Base-by-base conservation (phyloP, 1,140 invertebrate species). In the Argopecten irradians region DNA sequence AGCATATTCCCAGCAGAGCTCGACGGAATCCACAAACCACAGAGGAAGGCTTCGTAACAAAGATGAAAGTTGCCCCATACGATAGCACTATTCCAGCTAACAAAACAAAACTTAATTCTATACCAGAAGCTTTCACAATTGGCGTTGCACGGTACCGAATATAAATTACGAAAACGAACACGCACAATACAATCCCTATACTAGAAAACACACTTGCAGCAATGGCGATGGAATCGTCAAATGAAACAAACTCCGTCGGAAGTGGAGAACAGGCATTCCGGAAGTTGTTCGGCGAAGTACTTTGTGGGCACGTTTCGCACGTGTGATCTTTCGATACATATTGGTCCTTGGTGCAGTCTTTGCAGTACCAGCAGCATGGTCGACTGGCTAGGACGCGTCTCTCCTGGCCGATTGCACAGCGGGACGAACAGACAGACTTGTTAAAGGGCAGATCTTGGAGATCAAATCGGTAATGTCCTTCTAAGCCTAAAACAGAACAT, bases 21-120 rank as follows among this genome's bases (percentile, higher is more conserved):
- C 97, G 97, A 0, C 97, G 97, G 94, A 97, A 97, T n/a, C 97
- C 97, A 83, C 97, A 96, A 86, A 97, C 97, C 34, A 97, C 96
- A 35, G 96, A 96, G 91, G 97, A 97, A 90, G 97, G 97, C 55
- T 97, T 96, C 86, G 96, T 85, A 7, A 94, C 33, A 34, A 92
- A 90, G 13, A 89, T 39, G 32, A 92, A 88, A 16, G 91, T 89
- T 8, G 91, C 86, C 1, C 89, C 34, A 86, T 91, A 93, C 33
- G 93, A 90, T 13, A 93, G 22, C 2, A 92, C 35, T 5, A 92
- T 87, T 22, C 93, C 93, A 55, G 82, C 71, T 19, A 94, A 83
- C 71, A 94, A 92, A 16, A 95, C 39, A 85, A 91, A 87, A 28
- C 92, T 92, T 5, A 94, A 88, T 71, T 94, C 93, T 22, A 91